Conservation (phyloP, 2,888 invertebrate genomes). For the Ernsta delagoae region DNA sequence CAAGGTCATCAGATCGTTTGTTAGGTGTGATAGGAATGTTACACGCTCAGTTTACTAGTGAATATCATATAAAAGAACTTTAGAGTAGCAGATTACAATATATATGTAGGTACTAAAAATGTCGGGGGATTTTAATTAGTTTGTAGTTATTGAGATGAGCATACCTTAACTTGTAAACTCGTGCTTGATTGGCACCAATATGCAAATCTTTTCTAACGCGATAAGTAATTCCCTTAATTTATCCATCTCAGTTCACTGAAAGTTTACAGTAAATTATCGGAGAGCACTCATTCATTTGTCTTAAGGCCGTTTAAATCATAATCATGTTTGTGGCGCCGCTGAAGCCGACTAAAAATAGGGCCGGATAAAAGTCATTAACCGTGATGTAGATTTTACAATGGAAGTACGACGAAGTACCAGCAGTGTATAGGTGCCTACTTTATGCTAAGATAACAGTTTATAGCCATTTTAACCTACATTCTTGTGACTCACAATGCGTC, state of each 20-base stretch:
- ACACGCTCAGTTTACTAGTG: no score
- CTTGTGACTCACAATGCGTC: conserved; percentile 46
- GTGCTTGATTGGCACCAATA: no score
- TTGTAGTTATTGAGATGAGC: no score
- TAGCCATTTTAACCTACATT: conserved; percentile 64
- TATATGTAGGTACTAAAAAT: no score
- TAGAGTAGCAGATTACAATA: no score
- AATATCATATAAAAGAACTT: no score
- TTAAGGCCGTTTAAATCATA: conserved; percentile 23
- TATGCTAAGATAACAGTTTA: conserved; percentile 66
- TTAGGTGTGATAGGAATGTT: no score
- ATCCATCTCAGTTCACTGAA: conserved; percentile 10
- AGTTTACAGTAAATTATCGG: conserved; percentile 18
- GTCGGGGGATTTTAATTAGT: no score
- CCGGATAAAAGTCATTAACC: conserved; percentile 43
- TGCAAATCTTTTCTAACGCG: background rate
- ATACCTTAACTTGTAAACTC: no score
- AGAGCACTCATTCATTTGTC: conserved; percentile 22
- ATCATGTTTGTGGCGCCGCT: conserved; percentile 26
- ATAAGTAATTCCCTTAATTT: background rate
- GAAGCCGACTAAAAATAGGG: conserved; percentile 37
- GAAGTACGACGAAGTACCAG: conserved; percentile 40
- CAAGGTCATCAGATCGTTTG: no score
- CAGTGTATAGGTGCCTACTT: conserved; percentile 48
- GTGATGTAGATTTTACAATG: conserved; percentile 41